A percentile compares a stretch with the other conserved stretches of the same genome.
phyloP scores from a whole-genome alignment of 2,797 vertebrate species.

The Threskiornis aethiopicus region DNA sequence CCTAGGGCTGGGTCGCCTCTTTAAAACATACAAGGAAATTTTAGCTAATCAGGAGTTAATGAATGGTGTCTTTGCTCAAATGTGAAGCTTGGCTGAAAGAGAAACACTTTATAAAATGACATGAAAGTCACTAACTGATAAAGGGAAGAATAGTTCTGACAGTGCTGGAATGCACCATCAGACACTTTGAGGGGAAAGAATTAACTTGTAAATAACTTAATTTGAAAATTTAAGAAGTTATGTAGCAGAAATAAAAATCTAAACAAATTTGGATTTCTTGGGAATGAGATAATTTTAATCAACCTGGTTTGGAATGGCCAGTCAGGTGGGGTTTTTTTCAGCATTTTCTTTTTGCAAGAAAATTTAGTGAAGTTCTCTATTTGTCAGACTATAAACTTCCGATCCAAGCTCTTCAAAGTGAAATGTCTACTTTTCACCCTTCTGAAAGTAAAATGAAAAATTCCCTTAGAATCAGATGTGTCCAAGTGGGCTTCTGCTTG shows the following conservation, averaged over 20 bases:
- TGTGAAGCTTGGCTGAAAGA: background rate
- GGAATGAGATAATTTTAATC: background rate
- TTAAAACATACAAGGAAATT: background rate
- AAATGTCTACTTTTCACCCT: background rate
- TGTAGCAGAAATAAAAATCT: background rate
- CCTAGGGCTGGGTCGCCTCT: background rate
- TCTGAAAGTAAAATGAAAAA: background rate
- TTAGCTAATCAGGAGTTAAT: background rate
- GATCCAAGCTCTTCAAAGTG: background rate
- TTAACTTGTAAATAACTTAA: background rate
- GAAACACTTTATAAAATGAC: background rate
- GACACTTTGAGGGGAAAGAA: background rate
- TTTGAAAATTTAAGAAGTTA: background rate
- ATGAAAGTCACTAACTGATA: background rate
- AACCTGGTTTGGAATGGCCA: background rate
- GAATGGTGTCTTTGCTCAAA: background rate
- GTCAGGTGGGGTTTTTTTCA: background rate
- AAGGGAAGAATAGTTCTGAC: background rate
- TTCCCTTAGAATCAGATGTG: background rate
- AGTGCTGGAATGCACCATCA: background rate
- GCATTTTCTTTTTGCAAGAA: background rate
- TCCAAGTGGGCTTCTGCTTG: background rate
- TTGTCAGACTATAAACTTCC: background rate
- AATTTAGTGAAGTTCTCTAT: background rate
- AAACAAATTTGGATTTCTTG: background rate